These are phyloP conservation scores for Caenorhabditis panamensis DNA, from an alignment of 2,888 invertebrate species.

Conservation along the genomic window DNA sequence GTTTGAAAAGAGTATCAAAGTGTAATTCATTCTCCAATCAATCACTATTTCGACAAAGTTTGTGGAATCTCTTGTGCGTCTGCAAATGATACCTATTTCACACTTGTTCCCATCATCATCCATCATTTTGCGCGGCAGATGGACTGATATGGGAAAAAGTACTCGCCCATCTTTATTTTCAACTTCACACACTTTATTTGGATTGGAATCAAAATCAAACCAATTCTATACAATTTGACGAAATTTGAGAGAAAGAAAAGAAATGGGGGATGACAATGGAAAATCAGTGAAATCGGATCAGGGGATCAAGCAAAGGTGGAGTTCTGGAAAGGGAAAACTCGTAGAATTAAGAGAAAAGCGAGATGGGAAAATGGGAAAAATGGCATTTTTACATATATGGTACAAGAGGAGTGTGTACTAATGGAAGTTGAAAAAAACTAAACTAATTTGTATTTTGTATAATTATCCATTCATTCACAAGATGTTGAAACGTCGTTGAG, in stretches of 20 bases:
- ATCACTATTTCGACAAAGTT: not conserved
- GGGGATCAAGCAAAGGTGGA: not conserved
- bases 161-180: not conserved
- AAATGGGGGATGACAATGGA: too few relatives aligned
- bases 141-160: not conserved
- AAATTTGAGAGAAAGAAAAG: too few relatives aligned
- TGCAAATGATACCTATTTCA: constrained; percentile 2
- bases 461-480: not conserved
- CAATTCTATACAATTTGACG: not conserved
- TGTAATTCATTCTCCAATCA: not conserved
- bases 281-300: not conserved
- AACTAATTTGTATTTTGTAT: constrained; percentile 21
- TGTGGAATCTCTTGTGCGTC: constrained; percentile 4
- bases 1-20: not conserved
- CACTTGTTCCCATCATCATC: constrained; percentile 17
- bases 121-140: constrained; percentile 15
- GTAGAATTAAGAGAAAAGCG: not conserved
- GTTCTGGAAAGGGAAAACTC: not conserved
- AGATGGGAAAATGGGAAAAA: not conserved
- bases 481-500: constrained; percentile 4
- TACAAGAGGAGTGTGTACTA: constrained; percentile 10
- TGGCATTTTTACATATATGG: too few relatives aligned
- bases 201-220: not conserved
- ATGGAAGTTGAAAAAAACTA: constrained; percentile 26
- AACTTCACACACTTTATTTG: constrained; percentile 46